A percentile compares a stretch with the other conserved stretches of the same genome.
These are phyloP conservation scores for Equus quagga DNA, from an alignment of 2,113 vertebrate genomes.

Conservation along the genomic window DNA sequence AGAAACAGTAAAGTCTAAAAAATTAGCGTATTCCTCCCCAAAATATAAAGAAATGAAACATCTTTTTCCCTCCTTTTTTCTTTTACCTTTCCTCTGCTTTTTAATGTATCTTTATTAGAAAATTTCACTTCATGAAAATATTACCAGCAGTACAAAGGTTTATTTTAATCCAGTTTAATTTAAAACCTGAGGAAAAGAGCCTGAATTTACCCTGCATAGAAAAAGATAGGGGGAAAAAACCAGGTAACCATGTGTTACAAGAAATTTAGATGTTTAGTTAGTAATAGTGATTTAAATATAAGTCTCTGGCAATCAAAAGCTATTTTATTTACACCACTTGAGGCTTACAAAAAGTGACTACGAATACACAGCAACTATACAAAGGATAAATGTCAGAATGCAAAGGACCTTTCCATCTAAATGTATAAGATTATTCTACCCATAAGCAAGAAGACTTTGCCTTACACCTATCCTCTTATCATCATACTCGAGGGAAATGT, in stretches of 20 bases:
- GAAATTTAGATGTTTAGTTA: background rate
- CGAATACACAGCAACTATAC: background rate
- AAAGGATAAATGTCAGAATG: slow-evolving; percentile 4
- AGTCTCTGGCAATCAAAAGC: background rate
- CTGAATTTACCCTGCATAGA: background rate
- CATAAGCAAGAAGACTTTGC: background rate
- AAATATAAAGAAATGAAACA: background rate
- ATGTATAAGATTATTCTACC: background rate
- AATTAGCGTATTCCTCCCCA: background rate
- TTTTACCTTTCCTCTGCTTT: background rate
- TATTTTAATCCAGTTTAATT: slow-evolving; percentile 18
- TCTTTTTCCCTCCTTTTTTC: background rate
- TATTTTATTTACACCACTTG: background rate
- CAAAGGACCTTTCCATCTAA: background rate
- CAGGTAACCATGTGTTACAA: background rate
- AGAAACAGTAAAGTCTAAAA: background rate
- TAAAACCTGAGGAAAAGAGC: background rate
- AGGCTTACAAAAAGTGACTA: slow-evolving; percentile 4
- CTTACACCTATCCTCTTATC: background rate
- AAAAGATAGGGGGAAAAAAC: slow-evolving; percentile 8
- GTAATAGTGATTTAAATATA: slow-evolving; percentile 26
- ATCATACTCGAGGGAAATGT: background rate
- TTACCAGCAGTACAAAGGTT: background rate
- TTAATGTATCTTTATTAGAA: background rate
- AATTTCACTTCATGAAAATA: background rate